Percentiles rank a stretch among this genome's conserved stretches.
These are phyloP conservation scores for Noctilio leporinus DNA, from an alignment of 2,113 vertebrate genomes.

Conservation along the genomic window DNA sequence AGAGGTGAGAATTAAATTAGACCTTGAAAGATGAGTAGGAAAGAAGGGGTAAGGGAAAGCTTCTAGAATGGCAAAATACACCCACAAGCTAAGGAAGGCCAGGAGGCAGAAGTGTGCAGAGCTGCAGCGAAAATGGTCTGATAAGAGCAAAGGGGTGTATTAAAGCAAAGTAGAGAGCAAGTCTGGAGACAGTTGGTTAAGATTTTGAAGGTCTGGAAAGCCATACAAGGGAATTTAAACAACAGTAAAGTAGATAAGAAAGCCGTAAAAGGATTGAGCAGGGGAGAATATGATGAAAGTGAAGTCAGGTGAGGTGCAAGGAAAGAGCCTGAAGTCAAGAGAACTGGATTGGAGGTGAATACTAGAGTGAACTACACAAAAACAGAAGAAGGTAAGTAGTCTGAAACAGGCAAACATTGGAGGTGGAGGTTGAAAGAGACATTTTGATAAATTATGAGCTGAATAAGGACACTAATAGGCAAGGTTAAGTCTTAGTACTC, in stretches of 20 bases:
- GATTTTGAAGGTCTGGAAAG: not conserved
- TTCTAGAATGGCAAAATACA: not conserved
- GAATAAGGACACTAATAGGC: not conserved
- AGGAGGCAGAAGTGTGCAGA: not conserved
- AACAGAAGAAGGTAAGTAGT: not conserved
- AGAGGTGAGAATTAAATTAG: not conserved
- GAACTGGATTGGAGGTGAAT: not conserved
- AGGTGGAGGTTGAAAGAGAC: not conserved
- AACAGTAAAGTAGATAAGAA: not conserved
- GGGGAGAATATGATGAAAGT: not conserved
- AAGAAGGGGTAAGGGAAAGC: not conserved
- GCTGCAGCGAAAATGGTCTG: not conserved
- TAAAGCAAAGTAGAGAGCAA: not conserved
- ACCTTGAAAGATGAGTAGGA: not conserved
- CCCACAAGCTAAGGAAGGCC: not conserved
- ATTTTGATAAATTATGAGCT: not conserved
- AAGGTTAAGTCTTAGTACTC: not conserved
- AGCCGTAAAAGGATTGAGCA: not conserved
- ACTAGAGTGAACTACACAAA: not conserved
- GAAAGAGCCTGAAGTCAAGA: not conserved
- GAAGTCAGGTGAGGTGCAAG: not conserved
- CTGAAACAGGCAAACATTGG: not conserved
- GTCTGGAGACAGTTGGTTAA: not conserved
- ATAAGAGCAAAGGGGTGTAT: not conserved
- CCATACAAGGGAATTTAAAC: not conserved